Base-by-base conservation (phyloP, 2,888 invertebrate genomes). In the Neria commutata region DNA sequence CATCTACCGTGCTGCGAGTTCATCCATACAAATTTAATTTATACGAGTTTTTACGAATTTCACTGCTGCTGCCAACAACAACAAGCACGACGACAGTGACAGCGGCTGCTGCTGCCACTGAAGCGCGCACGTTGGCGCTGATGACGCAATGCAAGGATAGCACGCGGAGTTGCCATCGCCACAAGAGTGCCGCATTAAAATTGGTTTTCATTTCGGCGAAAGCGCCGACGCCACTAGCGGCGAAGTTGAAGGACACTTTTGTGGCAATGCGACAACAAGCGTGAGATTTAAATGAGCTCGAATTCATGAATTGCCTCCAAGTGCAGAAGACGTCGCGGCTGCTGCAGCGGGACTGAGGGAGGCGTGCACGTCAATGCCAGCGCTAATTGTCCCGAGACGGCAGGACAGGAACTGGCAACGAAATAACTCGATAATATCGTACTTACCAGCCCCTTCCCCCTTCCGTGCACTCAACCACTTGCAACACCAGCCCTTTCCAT, bases 231-330 rank as follows among this genome's bases (percentile, higher is more conserved):
- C 29, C 6, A 5, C 6, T 29, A 8, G 29, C 16, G 4, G 14
- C 37, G 8, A n/a, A 37, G n/a, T 37, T 19, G 21, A 42, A 42
- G 14, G 29, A 29, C 29, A 6, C 6, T 29, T 29, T 29, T 29
- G 29, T 47, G 64, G 65, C 49, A 62, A 60, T 71, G 72, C 52
- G 74, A 73, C 64, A 56, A 37, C 55, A 53, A 58, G 57, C 61
- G 61, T 42, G 42, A 61, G 54, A 56, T 55, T 55, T 55, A 55
- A 55, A 55, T 55, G 54, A 55, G 48, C 48, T 3, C 4, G 29
- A 16, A 42, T 40, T 19, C 24, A 55, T 34, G 2, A 29, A 40
- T 21, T 54, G 54, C 29, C 11, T 6, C 29, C 29, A 29, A 29
- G 6, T 29, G 29, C 29, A 29, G 29, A 29, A n/a, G n/a, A n/a